Evolutionary conservation across 2,888 invertebrate genomes (phyloP).

Genomic region (Steinernema carpocapsae): DNA sequence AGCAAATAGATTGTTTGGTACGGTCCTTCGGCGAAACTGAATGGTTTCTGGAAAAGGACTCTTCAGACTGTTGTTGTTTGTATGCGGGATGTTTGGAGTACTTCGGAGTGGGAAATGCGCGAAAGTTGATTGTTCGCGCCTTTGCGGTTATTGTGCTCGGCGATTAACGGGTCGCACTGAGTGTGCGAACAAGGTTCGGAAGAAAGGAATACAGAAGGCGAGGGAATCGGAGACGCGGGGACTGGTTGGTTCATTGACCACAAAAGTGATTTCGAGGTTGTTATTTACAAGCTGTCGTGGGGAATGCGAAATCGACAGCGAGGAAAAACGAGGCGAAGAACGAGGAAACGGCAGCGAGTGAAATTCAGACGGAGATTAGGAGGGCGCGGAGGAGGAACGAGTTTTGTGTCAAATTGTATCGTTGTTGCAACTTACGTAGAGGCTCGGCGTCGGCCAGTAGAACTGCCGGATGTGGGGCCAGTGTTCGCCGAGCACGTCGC

Average conservation of each 20-base stretch:
- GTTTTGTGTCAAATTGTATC: too few relatives aligned
- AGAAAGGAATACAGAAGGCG: not conserved
- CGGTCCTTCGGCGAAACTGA: constrained; percentile 67
- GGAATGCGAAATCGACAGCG: constrained; percentile 5
- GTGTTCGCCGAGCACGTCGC: constrained; percentile 54
- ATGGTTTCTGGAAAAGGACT: constrained; percentile 61
- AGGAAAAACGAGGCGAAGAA: constrained; percentile 18
- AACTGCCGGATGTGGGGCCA: constrained; percentile 67
- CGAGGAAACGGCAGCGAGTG: constrained; percentile 4
- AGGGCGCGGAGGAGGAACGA: not conserved
- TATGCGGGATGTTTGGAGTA: not conserved
- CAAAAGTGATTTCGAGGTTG: constrained; percentile 20
- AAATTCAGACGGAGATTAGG: constrained; percentile 3
- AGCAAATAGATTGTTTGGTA: constrained; percentile 67
- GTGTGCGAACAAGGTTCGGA: not conserved
- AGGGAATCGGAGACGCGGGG: not conserved
- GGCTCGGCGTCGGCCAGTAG: constrained; percentile 67
- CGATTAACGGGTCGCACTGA: constrained; percentile 10
- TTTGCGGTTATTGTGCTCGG: not conserved
- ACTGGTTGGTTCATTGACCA: constrained; percentile 17
- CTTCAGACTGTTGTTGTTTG: not conserved
- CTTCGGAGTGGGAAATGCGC: not conserved
- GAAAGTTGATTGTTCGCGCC: constrained; percentile 5
- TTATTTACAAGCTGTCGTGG: constrained; percentile 25
- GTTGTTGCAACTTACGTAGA: constrained; percentile 58